Conservation (phyloP, 2,113 vertebrate genomes). For the Lonchura striata region DNA sequence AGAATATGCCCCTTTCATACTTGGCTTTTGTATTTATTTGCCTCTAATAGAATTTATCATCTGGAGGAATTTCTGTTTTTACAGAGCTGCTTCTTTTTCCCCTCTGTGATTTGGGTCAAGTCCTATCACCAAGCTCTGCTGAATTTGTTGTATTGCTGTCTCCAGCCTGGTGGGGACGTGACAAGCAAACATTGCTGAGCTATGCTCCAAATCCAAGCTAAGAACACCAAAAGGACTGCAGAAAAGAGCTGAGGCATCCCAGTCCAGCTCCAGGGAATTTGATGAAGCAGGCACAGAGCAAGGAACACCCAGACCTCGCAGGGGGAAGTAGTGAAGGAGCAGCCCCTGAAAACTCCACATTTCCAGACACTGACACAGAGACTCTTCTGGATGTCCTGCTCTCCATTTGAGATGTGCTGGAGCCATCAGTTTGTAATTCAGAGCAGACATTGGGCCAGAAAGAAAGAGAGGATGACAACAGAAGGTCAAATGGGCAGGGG, state of each 20-base stretch:
- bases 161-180: neutral
- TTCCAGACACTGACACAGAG: neutral
- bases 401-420: neutral
- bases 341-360: neutral
- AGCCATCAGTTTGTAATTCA: neutral
- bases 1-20: neutral
- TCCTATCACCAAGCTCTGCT: neutral
- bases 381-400: neutral
- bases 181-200: neutral
- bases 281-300: neutral
- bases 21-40: neutral
- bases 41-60: neutral
- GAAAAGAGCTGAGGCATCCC: neutral
- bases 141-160: neutral
- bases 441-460: neutral
- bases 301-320: neutral
- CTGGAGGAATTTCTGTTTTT: neutral
- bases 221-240: neutral
- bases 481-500: neutral
- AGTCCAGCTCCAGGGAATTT: neutral
- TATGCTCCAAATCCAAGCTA: neutral
- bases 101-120: constrained; percentile 2
- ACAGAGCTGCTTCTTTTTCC: neutral
- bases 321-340: neutral
- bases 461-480: neutral